Percentiles rank a stretch among this genome's conserved stretches.
Evolutionary conservation across 1,140 invertebrate species (phyloP).

Genomic region (Brachionus angularis): DNA sequence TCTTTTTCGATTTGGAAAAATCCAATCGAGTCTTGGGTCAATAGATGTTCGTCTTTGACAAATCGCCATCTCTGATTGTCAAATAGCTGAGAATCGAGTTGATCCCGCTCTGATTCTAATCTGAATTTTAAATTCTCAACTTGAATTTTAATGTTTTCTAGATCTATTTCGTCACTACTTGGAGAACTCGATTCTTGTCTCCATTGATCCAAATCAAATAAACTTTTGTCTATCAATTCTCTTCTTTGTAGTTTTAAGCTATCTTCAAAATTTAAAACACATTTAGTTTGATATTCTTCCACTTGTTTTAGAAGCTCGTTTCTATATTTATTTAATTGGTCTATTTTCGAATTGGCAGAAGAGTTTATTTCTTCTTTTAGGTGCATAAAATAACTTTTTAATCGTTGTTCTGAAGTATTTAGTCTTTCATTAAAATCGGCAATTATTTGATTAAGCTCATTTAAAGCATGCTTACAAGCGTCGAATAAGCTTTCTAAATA

Average conservation of each 20-base stretch:
- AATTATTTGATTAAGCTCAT: neutral
- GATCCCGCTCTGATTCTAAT: neutral
- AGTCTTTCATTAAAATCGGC: constrained; percentile 1
- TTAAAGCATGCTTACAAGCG: neutral
- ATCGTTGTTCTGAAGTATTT: neutral
- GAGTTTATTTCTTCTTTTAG: constrained; percentile 13
- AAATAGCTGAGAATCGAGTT: neutral
- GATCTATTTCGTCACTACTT: neutral
- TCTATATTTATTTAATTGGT: neutral
- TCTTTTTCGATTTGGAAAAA: neutral
- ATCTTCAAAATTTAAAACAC: neutral
- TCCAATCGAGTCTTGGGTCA: constrained; percentile 12
- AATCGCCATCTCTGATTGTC: neutral
- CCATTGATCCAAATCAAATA: constrained; percentile 20
- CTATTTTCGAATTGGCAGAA: constrained; percentile 17
- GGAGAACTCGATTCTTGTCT: neutral
- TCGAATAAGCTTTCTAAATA: neutral
- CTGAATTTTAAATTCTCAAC: constrained; percentile 19
- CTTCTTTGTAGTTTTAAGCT: neutral
- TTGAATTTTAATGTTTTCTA: neutral
- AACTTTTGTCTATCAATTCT: neutral
- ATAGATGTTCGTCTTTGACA: constrained; percentile 9
- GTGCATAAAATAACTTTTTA: neutral
- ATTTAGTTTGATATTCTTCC: neutral
- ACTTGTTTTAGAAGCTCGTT: neutral